A percentile compares a stretch with the other conserved stretches of the same genome.
phyloP scores from a whole-genome alignment of 64 coral and sea anemone genomes.

The Stichodactyla mertensii region DNA sequence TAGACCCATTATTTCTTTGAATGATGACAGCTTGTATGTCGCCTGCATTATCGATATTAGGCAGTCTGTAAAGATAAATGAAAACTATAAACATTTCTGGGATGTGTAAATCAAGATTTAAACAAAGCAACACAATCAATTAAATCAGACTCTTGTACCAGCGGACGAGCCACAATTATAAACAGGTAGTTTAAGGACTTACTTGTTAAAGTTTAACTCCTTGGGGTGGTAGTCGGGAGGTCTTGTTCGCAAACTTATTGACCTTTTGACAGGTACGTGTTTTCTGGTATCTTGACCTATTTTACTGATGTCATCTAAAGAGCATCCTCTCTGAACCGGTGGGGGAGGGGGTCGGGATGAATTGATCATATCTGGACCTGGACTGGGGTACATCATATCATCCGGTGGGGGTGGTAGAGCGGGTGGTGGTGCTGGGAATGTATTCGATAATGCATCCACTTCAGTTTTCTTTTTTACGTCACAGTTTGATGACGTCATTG shows the following conservation, averaged over 20 bases:
- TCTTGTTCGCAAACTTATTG: slow-evolving; percentile 16
- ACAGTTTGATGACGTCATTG: not conserved
- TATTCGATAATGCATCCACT: not conserved
- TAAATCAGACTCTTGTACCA: too few species aligned
- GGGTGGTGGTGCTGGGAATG: slow-evolving; percentile 13
- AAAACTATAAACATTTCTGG: not conserved
- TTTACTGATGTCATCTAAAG: slow-evolving; percentile 22
- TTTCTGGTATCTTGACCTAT: slow-evolving; percentile 4
- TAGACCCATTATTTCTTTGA: slow-evolving; percentile 18
- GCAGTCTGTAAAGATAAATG: not conserved
- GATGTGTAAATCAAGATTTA: not conserved
- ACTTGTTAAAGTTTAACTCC: slow-evolving; percentile 18
- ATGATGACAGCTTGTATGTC: slow-evolving; percentile 24
- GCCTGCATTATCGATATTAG: not conserved
- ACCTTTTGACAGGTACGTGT: not conserved
- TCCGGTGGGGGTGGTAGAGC: slow-evolving; percentile 21
- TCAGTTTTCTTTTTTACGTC: slow-evolving; percentile 6
- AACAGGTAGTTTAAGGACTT: not conserved
- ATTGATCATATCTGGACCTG: slow-evolving; percentile 6
- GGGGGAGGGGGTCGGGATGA: slow-evolving; percentile 15
- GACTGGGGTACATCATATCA: slow-evolving; percentile 28
- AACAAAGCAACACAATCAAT: not conserved
- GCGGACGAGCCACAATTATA: too few species aligned
- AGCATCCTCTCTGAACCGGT: not conserved
- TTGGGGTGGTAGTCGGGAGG: not conserved